phyloP scores from a whole-genome alignment of 2,888 invertebrate species.

The Hypomecis atomaria region DNA sequence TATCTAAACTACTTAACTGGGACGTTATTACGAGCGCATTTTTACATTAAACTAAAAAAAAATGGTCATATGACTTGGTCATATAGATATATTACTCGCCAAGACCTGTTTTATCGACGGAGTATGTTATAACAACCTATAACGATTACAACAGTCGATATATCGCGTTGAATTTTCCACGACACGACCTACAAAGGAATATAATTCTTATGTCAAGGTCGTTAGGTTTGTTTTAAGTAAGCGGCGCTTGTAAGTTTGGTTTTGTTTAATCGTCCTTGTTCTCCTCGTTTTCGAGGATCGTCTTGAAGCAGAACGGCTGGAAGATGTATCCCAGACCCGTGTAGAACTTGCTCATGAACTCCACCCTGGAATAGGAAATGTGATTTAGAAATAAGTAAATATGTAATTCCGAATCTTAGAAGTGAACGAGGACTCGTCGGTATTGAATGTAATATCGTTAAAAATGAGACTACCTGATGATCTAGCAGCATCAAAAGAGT shows the following conservation, averaged over 20 bases:
- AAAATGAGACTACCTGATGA: no score
- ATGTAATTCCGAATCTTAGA: background rate
- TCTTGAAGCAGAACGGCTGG: slow-evolving; percentile 93
- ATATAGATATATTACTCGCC: slow-evolving; percentile 25
- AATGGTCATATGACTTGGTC: slow-evolving; percentile 23
- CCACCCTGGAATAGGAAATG: slow-evolving; percentile 87
- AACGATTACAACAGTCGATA: slow-evolving; percentile 26
- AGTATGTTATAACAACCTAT: slow-evolving; percentile 32
- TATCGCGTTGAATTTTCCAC: background rate
- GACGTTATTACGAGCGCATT: slow-evolving; percentile 10
- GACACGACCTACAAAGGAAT: background rate
- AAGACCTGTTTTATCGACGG: slow-evolving; percentile 18
- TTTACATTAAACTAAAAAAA: background rate
- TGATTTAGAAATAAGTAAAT: background rate
- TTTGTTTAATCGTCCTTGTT: slow-evolving; percentile 68
- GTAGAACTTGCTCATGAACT: slow-evolving; percentile 98
- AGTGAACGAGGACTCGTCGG: background rate
- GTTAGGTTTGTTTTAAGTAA: slow-evolving; percentile 13
- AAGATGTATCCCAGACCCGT: slow-evolving; percentile 92
- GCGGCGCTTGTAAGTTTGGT: slow-evolving; percentile 22
- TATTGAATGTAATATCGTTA: no score
- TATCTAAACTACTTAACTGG: slow-evolving; percentile 56
- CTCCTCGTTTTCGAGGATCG: slow-evolving; percentile 86
- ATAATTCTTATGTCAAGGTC: background rate
- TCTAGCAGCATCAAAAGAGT: no score